Conservation (phyloP, 2,113 vertebrate species). For the Nettapus auritus region DNA sequence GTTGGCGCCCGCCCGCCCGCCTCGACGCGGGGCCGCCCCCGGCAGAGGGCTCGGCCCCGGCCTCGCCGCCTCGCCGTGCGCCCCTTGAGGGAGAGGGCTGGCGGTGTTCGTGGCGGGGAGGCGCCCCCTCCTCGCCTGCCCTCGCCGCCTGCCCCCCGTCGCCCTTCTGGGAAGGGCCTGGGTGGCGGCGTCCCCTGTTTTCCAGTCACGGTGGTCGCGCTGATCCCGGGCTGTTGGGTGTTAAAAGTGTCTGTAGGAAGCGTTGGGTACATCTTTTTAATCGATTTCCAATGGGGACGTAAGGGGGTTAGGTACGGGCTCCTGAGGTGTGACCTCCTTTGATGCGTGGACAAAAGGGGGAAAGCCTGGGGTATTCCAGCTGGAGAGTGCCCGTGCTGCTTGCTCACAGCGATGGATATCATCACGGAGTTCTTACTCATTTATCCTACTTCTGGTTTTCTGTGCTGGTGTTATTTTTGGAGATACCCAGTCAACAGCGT, state of each 20-base stretch:
- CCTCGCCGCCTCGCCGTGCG: background rate
- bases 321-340: background rate
- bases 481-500: background rate
- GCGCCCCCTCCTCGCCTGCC: too few species aligned
- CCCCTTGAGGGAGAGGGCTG: background rate
- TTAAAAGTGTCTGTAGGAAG: too few species aligned
- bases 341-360: background rate
- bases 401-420: background rate
- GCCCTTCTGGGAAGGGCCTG: fast-evolving
- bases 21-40: background rate
- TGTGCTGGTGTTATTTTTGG: fast-evolving
- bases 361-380: background rate
- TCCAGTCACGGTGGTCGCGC: too few species aligned
- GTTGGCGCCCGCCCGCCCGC: background rate
- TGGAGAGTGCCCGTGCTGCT: fast-evolving
- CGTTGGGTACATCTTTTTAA: background rate
- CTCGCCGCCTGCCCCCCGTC: background rate
- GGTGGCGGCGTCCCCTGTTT: too few species aligned
- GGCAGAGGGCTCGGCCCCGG: background rate
- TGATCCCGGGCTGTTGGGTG: background rate
- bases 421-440: background rate
- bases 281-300: background rate
- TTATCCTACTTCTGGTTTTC: background rate
- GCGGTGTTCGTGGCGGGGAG: background rate
- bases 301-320: background rate